Evolutionary conservation across 2,113 vertebrate species (phyloP).

Genomic region (Setophaga kirtlandii): DNA sequence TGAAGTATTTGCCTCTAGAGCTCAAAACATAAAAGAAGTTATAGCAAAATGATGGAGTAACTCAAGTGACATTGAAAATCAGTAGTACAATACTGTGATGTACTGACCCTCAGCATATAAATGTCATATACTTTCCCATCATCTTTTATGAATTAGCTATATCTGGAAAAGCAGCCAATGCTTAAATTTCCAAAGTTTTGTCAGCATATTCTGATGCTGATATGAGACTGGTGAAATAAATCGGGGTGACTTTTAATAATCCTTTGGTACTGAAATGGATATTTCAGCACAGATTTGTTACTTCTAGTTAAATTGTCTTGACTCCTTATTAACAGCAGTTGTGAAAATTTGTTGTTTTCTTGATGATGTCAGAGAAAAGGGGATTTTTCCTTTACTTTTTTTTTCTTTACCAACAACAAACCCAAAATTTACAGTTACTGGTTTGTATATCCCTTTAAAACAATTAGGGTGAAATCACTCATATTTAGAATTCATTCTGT

Average conservation of each 20-base stretch:
- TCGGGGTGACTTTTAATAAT: background rate
- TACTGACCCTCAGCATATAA: background rate
- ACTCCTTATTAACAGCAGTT: background rate
- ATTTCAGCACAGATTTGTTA: background rate
- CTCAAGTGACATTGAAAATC: background rate
- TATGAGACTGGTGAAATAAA: background rate
- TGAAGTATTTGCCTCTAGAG: background rate
- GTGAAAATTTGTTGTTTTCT: background rate
- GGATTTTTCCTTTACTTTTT: background rate
- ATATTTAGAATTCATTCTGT: background rate
- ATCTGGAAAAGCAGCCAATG: background rate
- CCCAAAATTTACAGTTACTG: background rate
- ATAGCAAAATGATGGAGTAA: background rate
- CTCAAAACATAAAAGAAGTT: background rate
- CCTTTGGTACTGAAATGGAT: background rate
- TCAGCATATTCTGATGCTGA: background rate
- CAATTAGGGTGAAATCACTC: background rate
- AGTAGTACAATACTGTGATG: background rate
- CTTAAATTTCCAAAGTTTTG: background rate
- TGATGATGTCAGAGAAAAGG: background rate
- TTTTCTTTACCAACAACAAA: background rate
- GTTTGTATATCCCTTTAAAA: background rate
- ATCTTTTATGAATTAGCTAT: background rate
- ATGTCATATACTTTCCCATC: background rate
- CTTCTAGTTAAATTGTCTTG: background rate